Evolutionary conservation across 1,140 invertebrate species (phyloP), one percentile per base, ranked within the genome.

Genomic region (Ctenoplectra terminalis): DNA sequence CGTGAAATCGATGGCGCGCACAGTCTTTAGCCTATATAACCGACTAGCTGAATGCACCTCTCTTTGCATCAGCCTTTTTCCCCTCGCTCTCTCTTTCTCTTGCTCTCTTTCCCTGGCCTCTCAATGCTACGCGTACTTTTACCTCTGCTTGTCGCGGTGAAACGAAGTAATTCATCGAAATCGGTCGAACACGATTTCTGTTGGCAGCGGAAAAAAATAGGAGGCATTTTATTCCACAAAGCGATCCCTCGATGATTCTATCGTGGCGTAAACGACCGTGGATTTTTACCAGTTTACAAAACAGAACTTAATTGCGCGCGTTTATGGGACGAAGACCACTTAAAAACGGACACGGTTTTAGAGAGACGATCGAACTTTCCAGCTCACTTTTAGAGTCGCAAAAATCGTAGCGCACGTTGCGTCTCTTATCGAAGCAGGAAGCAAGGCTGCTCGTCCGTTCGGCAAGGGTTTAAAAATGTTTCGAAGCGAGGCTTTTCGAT

Each of bases 271-370:
- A 46, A 9, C 13, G 31, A 9, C 26, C 56, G 34, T 46, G 78
- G 76, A 60, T 83, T 74, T 76, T 58, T 66, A 83, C 63, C 72
- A 69, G 77, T 71, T 78, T 20, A 52, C 66, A 77, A 85, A 88
- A 81, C 85, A 84, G 87, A 90, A 90, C 90, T 89, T 89, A 89
- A 92, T 91, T 90, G 86, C 86, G 81, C 82, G 79, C 87, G 90
- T 83, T 88, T 79, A 78, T 74, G 71, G 74, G 85, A 80, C 76
- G 83, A 54, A 82, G 86, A 90, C 75, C 88, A 87, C 83, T 90
- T 90, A 5, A 9, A 88, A 91, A 86, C 81, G 71, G 63, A 64
- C 71, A 73, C 69, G 82, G 77, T 23, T 46, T 81, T 40, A 9
- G 4, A 40, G 40, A 9, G 40, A 40, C 9, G 40, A 9, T 40